A percentile compares a stretch with the other conserved stretches of the same genome.
Evolutionary conservation across 1,140 invertebrate genomes (phyloP).

Genomic region (Asobara japonica): DNA sequence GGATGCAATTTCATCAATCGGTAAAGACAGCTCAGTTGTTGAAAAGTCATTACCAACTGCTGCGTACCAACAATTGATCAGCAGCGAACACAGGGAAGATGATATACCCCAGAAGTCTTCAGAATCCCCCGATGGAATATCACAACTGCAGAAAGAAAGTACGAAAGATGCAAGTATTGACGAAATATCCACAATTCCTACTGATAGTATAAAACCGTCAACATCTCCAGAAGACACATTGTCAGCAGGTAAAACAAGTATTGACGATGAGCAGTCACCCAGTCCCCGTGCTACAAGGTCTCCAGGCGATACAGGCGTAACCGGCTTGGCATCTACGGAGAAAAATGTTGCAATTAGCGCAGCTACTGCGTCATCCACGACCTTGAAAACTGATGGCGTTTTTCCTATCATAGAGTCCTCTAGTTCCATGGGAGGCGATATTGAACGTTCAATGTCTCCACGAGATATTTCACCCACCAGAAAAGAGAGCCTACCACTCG

Average conservation of each 20-base stretch:
- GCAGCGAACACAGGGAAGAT: neutral
- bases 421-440: neutral
- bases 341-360: neutral
- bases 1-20: neutral
- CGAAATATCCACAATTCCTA: neutral
- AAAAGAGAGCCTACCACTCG: neutral
- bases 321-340: neutral
- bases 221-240: neutral
- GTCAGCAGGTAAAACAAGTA: constrained; percentile 4
- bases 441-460: neutral
- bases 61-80: no score
- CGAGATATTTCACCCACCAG: neutral
- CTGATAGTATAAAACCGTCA: constrained; percentile 1
- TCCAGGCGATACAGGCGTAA: neutral
- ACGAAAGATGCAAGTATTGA: neutral
- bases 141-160: neutral
- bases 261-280: neutral
- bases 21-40: neutral
- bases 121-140: neutral
- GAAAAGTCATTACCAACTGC: neutral
- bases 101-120: neutral
- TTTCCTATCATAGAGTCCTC: neutral
- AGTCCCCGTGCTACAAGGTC: neutral
- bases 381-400: no score
- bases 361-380: neutral